Evolutionary conservation across 2,113 vertebrate genomes (phyloP), one percentile per base, ranked within the genome.

Genomic region (Hiodon tergisus): DNA sequence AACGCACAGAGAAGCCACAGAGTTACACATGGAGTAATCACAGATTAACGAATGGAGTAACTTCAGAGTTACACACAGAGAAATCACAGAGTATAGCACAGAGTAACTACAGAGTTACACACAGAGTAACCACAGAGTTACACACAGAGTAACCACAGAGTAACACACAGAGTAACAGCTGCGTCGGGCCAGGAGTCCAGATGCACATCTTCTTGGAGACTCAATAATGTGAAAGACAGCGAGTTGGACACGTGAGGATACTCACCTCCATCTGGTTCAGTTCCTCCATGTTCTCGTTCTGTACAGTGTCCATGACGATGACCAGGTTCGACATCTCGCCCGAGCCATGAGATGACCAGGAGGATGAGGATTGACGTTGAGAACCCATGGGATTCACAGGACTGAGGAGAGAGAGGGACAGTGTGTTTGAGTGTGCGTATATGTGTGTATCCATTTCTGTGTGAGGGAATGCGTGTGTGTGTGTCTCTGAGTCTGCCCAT

Each of bases 271-370:
- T 95, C 87, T 94, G 94, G 81, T 93, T 90, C 10, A 93, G 86
- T 2, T 98, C 96, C 79, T 98, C 96, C 0, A 93, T 82, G 67
- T 91, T 89, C 86, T 98, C 96, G 71, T 94, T 93, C 85, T 93
- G 84, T 75, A 95, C 84, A 62, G 92, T 91, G 75, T 98, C 96
- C 1, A 94, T 94, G 82, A 96, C 89, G 80, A 95, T 93, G 84
- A 94, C 90, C 31, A 94, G 84, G 84, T 95, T 98, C 70, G 95
- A 95, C 0, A 94, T 91, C 88, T 98, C 96, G 2, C 95, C 96
- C 69, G 96, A 98, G 2, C 95, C 92, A 80, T 97, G 95, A 50
- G 96, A 98, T 0, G 96, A 98, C 84, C 98, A 92, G 57, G 96
- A 98, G 81, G 96, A 97, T 0, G 96, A 98, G 0, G 96, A 98